Percentiles rank a stretch among this genome's conserved stretches.
phyloP scores from a whole-genome alignment of 2,797 vertebrate genomes.

The Hipposideros larvatus region DNA sequence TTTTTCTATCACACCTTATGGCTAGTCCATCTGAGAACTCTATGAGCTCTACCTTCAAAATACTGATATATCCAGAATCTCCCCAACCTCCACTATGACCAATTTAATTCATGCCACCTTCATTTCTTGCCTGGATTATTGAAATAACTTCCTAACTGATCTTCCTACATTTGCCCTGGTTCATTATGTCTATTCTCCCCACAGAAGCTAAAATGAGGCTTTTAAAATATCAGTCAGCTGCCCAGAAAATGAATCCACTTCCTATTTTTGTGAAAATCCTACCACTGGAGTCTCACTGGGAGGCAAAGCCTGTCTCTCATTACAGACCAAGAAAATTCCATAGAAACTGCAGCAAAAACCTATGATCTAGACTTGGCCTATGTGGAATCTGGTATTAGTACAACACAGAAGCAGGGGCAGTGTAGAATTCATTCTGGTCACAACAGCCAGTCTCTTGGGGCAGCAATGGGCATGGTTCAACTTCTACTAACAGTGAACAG shows the following conservation, averaged over 20 bases:
- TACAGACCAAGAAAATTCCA: not conserved
- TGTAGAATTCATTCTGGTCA: not conserved
- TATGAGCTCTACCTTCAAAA: not conserved
- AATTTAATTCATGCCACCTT: not conserved
- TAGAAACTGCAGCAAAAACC: not conserved
- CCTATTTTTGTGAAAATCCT: not conserved
- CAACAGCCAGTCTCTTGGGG: not conserved
- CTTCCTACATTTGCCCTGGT: not conserved
- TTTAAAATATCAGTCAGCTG: slow-evolving; percentile 1
- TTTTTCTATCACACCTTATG: not conserved
- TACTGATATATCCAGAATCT: not conserved
- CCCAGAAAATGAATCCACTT: not conserved
- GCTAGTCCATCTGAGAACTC: not conserved
- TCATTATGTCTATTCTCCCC: not conserved
- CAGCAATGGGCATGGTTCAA: not conserved
- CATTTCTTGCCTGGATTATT: not conserved
- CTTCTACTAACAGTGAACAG: not conserved
- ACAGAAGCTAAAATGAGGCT: not conserved
- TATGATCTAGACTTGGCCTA: not conserved
- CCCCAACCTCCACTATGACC: not conserved
- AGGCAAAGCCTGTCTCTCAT: not conserved
- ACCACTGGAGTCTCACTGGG: not conserved
- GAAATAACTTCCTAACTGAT: not conserved
- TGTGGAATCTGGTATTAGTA: not conserved
- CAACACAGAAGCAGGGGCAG: not conserved